These are phyloP conservation scores for Myrmecobius fasciatus DNA, from an alignment of 2,113 vertebrate species.

Conservation along the genomic window DNA sequence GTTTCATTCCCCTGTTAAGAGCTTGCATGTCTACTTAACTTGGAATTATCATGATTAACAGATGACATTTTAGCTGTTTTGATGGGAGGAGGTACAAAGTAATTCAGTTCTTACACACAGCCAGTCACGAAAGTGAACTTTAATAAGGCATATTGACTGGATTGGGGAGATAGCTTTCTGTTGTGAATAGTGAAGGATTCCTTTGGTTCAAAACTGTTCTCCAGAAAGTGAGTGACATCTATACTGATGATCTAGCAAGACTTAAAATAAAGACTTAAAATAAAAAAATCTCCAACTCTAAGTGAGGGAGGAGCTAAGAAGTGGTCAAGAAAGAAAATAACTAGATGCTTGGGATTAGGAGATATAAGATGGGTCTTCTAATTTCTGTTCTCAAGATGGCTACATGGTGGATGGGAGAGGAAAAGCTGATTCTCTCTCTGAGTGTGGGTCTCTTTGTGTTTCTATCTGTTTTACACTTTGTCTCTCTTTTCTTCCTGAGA, in stretches of 20 bases:
- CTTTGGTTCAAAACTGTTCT: background rate
- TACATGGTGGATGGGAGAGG: background rate
- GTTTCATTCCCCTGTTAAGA: background rate
- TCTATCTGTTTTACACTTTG: background rate
- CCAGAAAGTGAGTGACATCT: background rate
- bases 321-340: background rate
- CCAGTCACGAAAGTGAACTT: background rate
- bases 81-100: background rate
- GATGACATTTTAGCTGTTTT: background rate
- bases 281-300: background rate
- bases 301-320: background rate
- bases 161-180: background rate
- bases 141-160: background rate
- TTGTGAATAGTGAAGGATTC: background rate
- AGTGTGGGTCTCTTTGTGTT: background rate
- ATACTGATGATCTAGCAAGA: background rate
- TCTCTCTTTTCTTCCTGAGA: background rate
- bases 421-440: background rate
- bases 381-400: background rate
- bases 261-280: background rate
- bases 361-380: background rate
- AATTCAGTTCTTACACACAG: background rate
- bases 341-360: background rate
- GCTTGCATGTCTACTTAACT: background rate
- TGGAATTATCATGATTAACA: background rate